A percentile compares a stretch with the other conserved stretches of the same genome.
phyloP scores from a whole-genome alignment of 2,888 invertebrate species.

The Teleiodes luculella region DNA sequence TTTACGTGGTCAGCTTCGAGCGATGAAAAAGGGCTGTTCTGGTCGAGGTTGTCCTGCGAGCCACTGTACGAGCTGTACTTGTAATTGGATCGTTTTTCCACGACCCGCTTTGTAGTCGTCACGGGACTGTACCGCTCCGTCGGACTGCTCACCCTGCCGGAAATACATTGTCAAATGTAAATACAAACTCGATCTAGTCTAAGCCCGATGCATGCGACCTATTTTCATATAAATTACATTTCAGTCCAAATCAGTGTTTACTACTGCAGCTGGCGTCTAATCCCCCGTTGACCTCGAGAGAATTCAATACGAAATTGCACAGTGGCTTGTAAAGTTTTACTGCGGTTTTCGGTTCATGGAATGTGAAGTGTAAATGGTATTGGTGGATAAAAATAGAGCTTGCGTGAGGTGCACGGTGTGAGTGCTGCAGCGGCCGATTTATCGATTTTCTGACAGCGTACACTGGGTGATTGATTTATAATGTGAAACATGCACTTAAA shows the following conservation, averaged over 20 bases:
- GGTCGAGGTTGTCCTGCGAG: constrained; percentile 68
- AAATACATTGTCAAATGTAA: constrained; percentile 13
- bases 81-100: constrained; percentile 70
- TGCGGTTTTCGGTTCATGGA: no score
- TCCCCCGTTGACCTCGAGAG: background rate
- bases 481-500: background rate
- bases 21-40: constrained; percentile 61
- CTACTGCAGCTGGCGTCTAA: constrained; percentile 11
- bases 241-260: constrained; percentile 7
- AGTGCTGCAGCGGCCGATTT: constrained; percentile 29
- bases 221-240: constrained; percentile 18
- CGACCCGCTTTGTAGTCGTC: constrained; percentile 63
- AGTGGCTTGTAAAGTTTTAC: background rate
- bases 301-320: background rate
- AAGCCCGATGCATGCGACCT: constrained; percentile 1
- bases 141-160: constrained; percentile 59
- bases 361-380: background rate
- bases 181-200: background rate
- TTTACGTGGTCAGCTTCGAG: constrained; percentile 58
- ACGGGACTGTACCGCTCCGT: constrained; percentile 70
- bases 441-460: constrained; percentile 29
- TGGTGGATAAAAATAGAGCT: no score
- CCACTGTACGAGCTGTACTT: constrained; percentile 70
- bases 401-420: constrained; percentile 19
- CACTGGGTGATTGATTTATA: constrained; percentile 21